phyloP scores from a whole-genome alignment of 2,113 vertebrate species.

The Pitta sordida region DNA sequence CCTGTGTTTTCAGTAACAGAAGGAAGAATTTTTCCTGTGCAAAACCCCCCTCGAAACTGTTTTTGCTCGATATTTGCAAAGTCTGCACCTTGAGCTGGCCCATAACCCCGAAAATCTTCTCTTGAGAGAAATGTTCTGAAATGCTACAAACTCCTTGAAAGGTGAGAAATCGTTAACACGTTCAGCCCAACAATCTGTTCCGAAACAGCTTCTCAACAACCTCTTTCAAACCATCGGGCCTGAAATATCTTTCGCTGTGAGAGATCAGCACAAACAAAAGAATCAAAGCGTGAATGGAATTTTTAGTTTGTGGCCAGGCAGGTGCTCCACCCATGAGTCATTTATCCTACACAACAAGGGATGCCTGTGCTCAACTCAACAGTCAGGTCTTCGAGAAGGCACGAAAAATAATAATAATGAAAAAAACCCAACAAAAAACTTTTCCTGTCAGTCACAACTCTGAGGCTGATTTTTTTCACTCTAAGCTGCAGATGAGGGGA shows the following conservation, averaged over 20 bases:
- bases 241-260: conserved; percentile 13
- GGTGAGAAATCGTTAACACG: background rate
- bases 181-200: background rate
- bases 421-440: too few species aligned
- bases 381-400: background rate
- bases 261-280: conserved; percentile 35
- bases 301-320: conserved; percentile 58
- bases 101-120: background rate
- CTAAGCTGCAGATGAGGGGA: background rate
- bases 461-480: background rate
- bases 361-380: background rate
- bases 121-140: background rate
- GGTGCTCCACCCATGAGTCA: conserved; percentile 61
- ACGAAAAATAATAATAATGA: background rate
- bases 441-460: conserved; percentile 11
- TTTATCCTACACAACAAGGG: conserved; percentile 30
- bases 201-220: background rate
- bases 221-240: background rate
- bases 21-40: background rate
- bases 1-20: background rate
- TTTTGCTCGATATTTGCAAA: conserved; percentile 5
- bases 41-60: background rate
- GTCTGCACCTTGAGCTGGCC: background rate
- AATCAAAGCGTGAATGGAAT: conserved; percentile 63
- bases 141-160: background rate